Evolutionary conservation across 2,888 invertebrate species (phyloP).

Genomic region (Thysanoteuthis rhombus): DNA sequence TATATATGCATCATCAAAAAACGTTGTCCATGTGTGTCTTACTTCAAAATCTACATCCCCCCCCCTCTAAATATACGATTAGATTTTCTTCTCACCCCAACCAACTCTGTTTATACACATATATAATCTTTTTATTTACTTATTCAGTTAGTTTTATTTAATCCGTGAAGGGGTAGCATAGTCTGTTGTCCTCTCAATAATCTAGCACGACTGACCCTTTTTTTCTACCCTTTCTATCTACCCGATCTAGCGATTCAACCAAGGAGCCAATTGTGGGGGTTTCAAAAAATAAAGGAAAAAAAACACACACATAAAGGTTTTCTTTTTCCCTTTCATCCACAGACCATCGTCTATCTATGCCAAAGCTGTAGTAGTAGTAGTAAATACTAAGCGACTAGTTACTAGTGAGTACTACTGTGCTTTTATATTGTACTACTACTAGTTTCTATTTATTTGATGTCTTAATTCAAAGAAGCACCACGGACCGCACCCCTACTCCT

Average conservation of each 20-base stretch:
- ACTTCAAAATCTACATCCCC: no score
- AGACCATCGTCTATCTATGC: background rate
- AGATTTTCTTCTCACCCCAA: no score
- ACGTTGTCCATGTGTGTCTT: no score
- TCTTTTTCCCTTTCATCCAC: background rate
- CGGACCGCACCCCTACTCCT: background rate
- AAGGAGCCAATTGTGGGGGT: background rate
- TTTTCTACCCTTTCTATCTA: no score
- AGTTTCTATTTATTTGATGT: background rate
- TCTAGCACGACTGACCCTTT: no score
- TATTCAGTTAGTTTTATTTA: no score
- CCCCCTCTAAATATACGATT: no score
- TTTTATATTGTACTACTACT: background rate
- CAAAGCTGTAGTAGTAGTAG: background rate
- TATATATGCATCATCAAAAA: no score
- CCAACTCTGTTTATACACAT: no score
- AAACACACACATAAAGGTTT: background rate
- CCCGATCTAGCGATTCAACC: background rate
- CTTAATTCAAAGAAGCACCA: background rate
- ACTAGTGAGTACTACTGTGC: background rate
- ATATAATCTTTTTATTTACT: no score
- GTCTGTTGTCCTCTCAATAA: background rate
- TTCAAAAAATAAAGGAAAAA: background rate
- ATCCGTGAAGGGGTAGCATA: no score
- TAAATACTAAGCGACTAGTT: background rate